A percentile compares a stretch with the other conserved stretches of the same genome.
Evolutionary conservation across 92 coral and sea anemone genomes (phyloP).

Genomic region (Zoanthus gigantus): DNA sequence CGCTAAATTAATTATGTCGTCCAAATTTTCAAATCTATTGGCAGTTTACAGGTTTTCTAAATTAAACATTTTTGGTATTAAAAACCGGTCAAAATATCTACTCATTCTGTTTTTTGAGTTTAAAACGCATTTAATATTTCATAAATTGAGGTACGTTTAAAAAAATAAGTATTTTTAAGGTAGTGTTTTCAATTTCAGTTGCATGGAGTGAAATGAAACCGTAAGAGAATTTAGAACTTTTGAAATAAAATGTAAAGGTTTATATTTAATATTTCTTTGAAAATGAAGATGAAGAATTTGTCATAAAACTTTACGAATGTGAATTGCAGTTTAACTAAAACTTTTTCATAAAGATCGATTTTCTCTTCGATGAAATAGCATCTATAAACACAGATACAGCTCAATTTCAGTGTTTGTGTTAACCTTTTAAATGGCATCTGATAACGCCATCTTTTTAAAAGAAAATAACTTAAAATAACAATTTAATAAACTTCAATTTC

Average conservation of each 20-base stretch:
- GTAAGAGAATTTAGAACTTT: background rate
- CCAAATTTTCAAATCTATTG: constrained; percentile 22
- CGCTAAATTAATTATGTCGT: constrained; percentile 27
- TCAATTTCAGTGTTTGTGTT: too few species aligned
- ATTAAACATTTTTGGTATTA: background rate
- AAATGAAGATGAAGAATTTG: background rate
- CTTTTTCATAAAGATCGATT: too few species aligned
- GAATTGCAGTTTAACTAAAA: too few species aligned
- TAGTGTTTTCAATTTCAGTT: background rate
- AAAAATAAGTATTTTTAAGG: background rate
- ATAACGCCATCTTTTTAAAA: too few species aligned
- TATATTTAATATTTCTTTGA: background rate
- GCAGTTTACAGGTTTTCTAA: constrained; percentile 9
- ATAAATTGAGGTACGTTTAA: background rate
- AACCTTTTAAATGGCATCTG: too few species aligned
- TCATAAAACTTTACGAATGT: too few species aligned
- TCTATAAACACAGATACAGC: too few species aligned
- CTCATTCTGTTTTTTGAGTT: constrained; percentile 13
- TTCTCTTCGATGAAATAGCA: too few species aligned
- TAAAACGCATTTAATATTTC: background rate
- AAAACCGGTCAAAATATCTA: background rate
- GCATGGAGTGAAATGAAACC: background rate
- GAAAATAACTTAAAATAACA: too few species aligned
- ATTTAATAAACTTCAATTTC: too few species aligned
- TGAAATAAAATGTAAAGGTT: background rate